These are phyloP conservation scores for Phenacoccus solenopsis DNA, from an alignment of 1,140 invertebrate genomes.

Conservation along the genomic window DNA sequence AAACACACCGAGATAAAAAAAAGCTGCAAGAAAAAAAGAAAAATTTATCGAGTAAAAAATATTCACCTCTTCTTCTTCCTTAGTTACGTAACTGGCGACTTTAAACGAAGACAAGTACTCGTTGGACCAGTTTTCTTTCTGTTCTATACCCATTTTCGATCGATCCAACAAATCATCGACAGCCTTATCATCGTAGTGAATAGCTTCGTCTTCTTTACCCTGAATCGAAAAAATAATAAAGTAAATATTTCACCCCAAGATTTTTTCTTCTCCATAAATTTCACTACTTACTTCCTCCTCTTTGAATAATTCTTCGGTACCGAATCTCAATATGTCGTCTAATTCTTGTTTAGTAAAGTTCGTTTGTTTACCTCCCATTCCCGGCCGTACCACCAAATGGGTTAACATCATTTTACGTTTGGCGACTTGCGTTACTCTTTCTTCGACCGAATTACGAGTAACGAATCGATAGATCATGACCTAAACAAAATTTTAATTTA, in stretches of 20 bases:
- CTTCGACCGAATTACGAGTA: slow-evolving; percentile 95
- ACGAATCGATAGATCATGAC: slow-evolving; percentile 99
- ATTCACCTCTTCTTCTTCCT: slow-evolving; percentile 68
- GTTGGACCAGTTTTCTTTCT: slow-evolving; percentile 98
- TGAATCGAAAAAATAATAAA: slow-evolving; percentile 19
- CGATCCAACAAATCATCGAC: slow-evolving; percentile 86
- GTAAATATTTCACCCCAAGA: too few species aligned
- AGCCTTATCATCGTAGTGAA: slow-evolving; percentile 96
- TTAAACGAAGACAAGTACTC: slow-evolving; percentile 98
- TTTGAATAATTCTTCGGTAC: slow-evolving; percentile 98
- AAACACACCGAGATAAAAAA: not conserved
- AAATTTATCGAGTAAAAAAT: not conserved
- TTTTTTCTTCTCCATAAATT: not conserved
- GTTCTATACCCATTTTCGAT: slow-evolving; percentile 85
- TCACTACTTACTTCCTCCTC: slow-evolving; percentile 46
- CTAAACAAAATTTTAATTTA: slow-evolving; percentile 24
- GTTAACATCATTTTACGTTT: slow-evolving; percentile 99
- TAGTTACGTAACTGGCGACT: slow-evolving; percentile 91
- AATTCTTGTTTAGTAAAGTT: slow-evolving; percentile 98
- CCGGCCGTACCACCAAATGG: slow-evolving; percentile 90
- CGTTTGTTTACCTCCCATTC: slow-evolving; percentile 87
- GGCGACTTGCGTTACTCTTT: slow-evolving; percentile 93
- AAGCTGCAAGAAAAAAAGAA: not conserved
- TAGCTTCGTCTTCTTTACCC: slow-evolving; percentile 75
- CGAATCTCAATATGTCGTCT: slow-evolving; percentile 97